A percentile compares a stretch with the other conserved stretches of the same genome.
phyloP scores from a whole-genome alignment of 35 echinoderm and acorn worm species.

The Lytechinus pictus region DNA sequence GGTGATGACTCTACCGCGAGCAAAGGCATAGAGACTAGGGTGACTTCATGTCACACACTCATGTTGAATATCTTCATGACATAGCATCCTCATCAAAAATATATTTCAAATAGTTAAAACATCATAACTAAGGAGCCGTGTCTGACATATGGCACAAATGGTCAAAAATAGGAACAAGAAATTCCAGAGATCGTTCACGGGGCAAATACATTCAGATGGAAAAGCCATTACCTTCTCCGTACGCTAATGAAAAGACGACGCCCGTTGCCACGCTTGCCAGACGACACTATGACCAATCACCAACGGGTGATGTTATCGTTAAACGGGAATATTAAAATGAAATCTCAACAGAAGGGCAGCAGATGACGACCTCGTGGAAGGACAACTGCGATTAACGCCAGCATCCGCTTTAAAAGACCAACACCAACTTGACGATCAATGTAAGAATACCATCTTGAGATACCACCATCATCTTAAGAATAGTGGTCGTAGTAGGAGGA shows the following conservation, averaged over 20 bases:
- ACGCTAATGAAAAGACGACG: conserved; percentile 5
- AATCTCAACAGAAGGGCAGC: not conserved
- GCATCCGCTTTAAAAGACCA: not conserved
- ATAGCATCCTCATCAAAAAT: not conserved
- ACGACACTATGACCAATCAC: conserved; percentile 8
- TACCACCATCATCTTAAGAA: not conserved
- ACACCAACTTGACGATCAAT: not conserved
- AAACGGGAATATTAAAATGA: conserved; percentile 6
- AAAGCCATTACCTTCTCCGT: conserved; percentile 46
- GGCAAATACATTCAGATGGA: conserved; percentile 38
- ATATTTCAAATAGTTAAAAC: not conserved
- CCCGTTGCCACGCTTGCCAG: not conserved
- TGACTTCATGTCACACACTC: not conserved
- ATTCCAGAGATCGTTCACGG: not conserved
- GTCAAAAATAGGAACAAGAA: not conserved
- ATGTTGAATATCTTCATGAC: not conserved
- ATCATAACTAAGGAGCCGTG: not conserved
- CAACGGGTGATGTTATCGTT: not conserved
- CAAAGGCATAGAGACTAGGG: not conserved
- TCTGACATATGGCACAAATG: not conserved
- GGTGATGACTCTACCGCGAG: not conserved
- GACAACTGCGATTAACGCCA: not conserved
- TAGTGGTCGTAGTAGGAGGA: not conserved
- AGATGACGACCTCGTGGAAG: not conserved
- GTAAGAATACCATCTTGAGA: not conserved